Evolutionary conservation across 2,113 vertebrate genomes (phyloP), one percentile per base, ranked within the genome.

Genomic region (Ammodytes marinus): DNA sequence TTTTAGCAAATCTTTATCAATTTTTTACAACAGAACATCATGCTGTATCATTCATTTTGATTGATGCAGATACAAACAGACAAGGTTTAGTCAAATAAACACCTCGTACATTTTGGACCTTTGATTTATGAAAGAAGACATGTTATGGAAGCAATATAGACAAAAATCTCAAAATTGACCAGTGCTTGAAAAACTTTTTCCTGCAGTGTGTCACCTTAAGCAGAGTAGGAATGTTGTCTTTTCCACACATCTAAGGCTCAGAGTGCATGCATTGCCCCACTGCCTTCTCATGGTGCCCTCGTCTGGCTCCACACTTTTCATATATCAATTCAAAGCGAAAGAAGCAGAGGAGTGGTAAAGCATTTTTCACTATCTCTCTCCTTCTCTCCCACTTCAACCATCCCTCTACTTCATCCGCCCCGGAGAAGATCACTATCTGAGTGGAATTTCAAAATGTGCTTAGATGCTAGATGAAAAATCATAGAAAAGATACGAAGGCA

Each of bases 401-500:
- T 54, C 35, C 69, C 60, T 80, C 50, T 46, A 45, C 65, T 53
- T 74, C 65, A 75, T 68, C 40, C 50, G 57, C 64, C 73, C 45
- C 1, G 3, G 70, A 87, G 74, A 79, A 75, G 76, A 86, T 85
- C 76, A 1, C 74, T 82, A 75, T 88, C 89, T 77, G 80, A 84
- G 78, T 59, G 37, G 82, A 86, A 89, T 90, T 88, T 90, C 68
- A 88, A 89, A 89, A 89, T 74, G 50, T 10, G 8, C 72, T 74
- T 61, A 71, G 80, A 83, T 73, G 80, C 54, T 50, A 47, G 74
- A 72, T 58, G 68, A 69, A 85, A 75, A 76, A 90, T 93, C 84
- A 84, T 69, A 67, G 60, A 27, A 7, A 74, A 83, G 84, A 90
- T 86, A 75, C 81, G 77, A 83, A 53, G 76, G 78, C 78, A 40